Base-by-base conservation (phyloP, 2,797 vertebrate species). In the Ciconia nigra region DNA sequence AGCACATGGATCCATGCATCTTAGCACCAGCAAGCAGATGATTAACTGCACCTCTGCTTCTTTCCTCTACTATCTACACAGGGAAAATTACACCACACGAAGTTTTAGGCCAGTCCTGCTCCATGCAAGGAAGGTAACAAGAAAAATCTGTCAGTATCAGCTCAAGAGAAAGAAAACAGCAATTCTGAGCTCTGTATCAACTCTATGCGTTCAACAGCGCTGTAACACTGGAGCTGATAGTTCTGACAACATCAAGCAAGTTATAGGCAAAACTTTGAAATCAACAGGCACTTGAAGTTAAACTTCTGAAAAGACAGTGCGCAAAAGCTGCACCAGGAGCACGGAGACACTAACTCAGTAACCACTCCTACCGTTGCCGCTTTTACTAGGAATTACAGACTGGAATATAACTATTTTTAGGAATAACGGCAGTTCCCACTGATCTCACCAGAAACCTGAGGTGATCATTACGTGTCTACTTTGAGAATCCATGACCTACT, bases 1-100 rank as follows among this genome's bases (percentile, higher is more conserved):
- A 73, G 31, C 2, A 1, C 10, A 20, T 1, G 2, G 20, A 46
- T 22, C 39, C 39, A 6, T 4, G 24, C 16, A 22, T 33, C 42
- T 37, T 20, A 11, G n/a, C 49, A 57, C 22, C 57, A 57, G 18
- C 54, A 73, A 90, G n/a, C 49, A 63, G 12, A 35, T 26, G 13
- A 39, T 9, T 17, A 41, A 49, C 8, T 51, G 33, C 12, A 84
- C 13, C 37, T 61, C 70, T 46, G 33, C 46, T 65, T 49, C 29
- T 20, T 69, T n/a, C 13, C 33, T 42, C 66, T 47, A 58, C 35
- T 22, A 29, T 8, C 44, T 37, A 44, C 13, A 39, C 21, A n/a
- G 26, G 33, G 7, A 46, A 72, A 65, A 65, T 2, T 19, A 28
- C 20, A 47, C 5, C n/a, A 13, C 37, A 33, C 31, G 4, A 78